A percentile compares a stretch with the other conserved stretches of the same genome.
Conservation (phyloP, 2,797 vertebrate genomes). For the Sebastes cheni region DNA sequence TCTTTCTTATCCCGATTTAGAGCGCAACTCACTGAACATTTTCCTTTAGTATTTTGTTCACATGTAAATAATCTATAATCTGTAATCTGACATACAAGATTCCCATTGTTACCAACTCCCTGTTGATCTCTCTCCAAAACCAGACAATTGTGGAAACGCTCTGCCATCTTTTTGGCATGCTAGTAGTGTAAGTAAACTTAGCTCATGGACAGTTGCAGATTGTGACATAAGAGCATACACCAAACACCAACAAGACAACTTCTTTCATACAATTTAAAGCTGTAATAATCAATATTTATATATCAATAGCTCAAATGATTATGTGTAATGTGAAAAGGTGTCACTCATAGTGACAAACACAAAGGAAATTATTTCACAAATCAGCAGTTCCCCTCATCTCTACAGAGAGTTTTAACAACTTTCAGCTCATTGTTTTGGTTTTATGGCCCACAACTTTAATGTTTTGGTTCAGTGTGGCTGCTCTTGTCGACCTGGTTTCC, state of each 20-base stretch:
- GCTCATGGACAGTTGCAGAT: not conserved
- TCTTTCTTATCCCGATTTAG: not conserved
- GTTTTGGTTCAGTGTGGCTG: not conserved
- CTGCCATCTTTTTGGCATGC: not conserved
- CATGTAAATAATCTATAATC: not conserved
- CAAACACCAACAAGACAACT: not conserved
- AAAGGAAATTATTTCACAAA: not conserved
- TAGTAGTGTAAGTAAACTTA: not conserved
- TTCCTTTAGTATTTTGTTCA: not conserved
- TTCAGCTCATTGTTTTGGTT: not conserved
- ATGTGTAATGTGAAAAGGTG: not conserved
- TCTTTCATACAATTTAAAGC: not conserved
- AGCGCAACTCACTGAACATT: not conserved
- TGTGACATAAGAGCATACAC: not conserved
- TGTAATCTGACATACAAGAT: not conserved
- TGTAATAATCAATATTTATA: not conserved
- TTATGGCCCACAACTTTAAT: no score
- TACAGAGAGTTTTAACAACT: not conserved
- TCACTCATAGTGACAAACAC: not conserved
- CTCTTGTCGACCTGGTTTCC: not conserved
- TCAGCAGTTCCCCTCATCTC: not conserved
- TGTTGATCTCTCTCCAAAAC: not conserved
- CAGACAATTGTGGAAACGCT: not conserved
- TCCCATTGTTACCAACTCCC: not conserved
- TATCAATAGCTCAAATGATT: not conserved